Percentiles rank a stretch among this genome's conserved stretches.
phyloP scores from a whole-genome alignment of 2,888 invertebrate species.

The Corythucha ciliata region DNA sequence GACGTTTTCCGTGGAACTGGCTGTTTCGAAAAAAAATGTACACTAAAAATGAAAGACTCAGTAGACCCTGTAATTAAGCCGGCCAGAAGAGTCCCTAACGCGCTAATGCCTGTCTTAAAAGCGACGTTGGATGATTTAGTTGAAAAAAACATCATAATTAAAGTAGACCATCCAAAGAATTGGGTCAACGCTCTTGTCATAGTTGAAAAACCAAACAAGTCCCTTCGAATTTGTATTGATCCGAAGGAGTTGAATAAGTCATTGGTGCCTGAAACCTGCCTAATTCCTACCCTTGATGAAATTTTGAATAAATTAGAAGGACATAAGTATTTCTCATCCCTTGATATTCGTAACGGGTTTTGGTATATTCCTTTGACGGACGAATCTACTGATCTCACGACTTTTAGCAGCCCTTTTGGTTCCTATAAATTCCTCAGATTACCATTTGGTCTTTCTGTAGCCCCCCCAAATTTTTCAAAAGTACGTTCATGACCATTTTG shows the following conservation, averaged over 20 bases:
- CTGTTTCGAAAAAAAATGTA: too few relatives aligned
- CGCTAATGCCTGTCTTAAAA: too few relatives aligned
- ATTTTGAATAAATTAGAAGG: conserved; percentile 34
- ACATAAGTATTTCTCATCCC: conserved; percentile 21
- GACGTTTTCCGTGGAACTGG: too few relatives aligned
- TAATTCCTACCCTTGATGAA: conserved; percentile 36
- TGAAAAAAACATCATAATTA: conserved; percentile 30
- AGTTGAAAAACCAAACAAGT: conserved; percentile 37
- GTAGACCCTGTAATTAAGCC: too few relatives aligned
- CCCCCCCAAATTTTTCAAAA: conserved; percentile 37
- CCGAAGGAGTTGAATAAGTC: conserved; percentile 36
- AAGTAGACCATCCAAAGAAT: conserved; percentile 36
- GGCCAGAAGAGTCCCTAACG: too few relatives aligned
- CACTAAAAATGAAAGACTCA: too few relatives aligned
- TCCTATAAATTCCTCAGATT: conserved; percentile 36
- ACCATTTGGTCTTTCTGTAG: conserved; percentile 36
- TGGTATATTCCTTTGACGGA: conserved; percentile 34
- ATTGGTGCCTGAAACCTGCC: conserved; percentile 34
- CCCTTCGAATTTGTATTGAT: conserved; percentile 38
- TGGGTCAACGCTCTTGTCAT: conserved; percentile 40
- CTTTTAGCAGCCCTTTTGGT: conserved; percentile 37
- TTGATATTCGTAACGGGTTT: conserved; percentile 33
- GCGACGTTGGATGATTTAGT: conserved; percentile 30
- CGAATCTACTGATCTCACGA: conserved; percentile 34
- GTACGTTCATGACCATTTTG: conserved; percentile 24